A percentile compares a stretch with the other conserved stretches of the same genome.
Conservation (phyloP, 1,140 invertebrate genomes). For the Sitobion miscanthi region DNA sequence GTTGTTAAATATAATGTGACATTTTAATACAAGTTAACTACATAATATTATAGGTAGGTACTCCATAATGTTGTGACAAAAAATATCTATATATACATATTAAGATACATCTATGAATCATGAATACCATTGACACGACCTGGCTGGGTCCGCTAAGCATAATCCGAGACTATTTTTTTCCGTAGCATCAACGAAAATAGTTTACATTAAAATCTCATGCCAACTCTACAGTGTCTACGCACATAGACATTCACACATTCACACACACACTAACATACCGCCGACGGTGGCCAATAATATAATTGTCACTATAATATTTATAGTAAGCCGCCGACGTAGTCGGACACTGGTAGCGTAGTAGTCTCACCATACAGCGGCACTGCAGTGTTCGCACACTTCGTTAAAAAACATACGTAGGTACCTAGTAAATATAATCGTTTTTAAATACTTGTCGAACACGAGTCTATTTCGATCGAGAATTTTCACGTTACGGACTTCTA, state of each 20-base stretch:
- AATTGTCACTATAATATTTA: not conserved
- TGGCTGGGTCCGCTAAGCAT: not conserved
- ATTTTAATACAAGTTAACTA: not conserved
- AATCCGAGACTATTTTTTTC: not conserved
- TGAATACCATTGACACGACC: not conserved
- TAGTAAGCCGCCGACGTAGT: not conserved
- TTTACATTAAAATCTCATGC: slow-evolving; percentile 29
- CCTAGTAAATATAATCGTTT: not conserved
- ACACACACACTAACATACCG: not conserved
- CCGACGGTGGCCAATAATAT: not conserved
- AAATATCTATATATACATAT: not conserved
- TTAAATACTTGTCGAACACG: not conserved
- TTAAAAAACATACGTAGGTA: not conserved
- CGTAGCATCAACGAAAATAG: slow-evolving; percentile 27
- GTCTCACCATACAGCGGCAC: not conserved
- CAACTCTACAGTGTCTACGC: not conserved
- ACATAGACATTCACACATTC: not conserved
- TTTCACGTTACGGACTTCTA: not conserved
- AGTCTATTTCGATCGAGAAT: no score
- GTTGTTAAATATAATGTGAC: not conserved
- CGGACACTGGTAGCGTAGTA: not conserved
- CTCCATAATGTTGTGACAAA: not conserved
- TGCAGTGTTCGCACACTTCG: not conserved
- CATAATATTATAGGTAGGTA: not conserved
- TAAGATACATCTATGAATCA: not conserved